These are phyloP conservation scores for Anguilla marmorata DNA, from an alignment of 2,797 vertebrate genomes.

Conservation along the genomic window DNA sequence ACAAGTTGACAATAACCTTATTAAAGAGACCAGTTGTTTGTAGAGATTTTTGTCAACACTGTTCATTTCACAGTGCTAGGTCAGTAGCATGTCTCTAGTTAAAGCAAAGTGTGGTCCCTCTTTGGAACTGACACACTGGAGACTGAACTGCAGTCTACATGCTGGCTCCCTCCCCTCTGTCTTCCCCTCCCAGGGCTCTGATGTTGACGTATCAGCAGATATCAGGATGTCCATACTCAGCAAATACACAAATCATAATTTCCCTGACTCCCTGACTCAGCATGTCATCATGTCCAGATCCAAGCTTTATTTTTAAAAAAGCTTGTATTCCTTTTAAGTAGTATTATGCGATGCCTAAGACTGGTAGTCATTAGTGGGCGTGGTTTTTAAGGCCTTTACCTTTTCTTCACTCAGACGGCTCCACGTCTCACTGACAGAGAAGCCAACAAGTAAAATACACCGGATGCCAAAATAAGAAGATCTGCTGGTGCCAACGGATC, in stretches of 20 bases:
- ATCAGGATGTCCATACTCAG: neutral
- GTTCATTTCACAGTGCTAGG: neutral
- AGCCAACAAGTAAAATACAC: neutral
- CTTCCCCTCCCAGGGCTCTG: neutral
- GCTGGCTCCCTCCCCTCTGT: neutral
- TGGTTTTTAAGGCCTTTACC: neutral
- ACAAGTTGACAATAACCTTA: neutral
- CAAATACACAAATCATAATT: neutral
- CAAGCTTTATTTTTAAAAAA: no score
- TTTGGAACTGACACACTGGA: neutral
- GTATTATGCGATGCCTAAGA: neutral
- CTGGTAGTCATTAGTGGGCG: neutral
- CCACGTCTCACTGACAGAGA: constrained; percentile 10
- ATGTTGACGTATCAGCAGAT: neutral
- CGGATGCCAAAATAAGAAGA: constrained; percentile 19
- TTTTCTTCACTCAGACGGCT: constrained; percentile 18
- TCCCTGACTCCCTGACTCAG: neutral
- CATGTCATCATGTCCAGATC: neutral
- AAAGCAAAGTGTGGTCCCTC: neutral
- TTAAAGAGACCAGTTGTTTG: neutral
- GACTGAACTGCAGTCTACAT: neutral
- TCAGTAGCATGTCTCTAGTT: neutral
- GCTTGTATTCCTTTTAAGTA: neutral
- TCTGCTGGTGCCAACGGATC: constrained; percentile 12
- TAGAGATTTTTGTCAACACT: neutral